These are phyloP conservation scores for Celastrina argiolus DNA, from an alignment of 2,888 invertebrate species.

Conservation along the genomic window DNA sequence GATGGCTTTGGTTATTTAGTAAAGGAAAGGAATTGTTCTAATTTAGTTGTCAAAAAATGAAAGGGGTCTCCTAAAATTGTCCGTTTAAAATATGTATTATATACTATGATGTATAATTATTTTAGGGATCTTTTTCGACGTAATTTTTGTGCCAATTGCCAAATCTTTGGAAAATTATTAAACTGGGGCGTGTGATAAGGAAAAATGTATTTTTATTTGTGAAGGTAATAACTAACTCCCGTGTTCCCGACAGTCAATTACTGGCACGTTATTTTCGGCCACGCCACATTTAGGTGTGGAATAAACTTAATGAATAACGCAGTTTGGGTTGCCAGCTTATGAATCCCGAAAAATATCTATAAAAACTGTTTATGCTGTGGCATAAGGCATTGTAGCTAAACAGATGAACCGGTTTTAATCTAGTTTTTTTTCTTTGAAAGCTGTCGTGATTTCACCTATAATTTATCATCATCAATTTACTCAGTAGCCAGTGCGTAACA, in stretches of 20 bases:
- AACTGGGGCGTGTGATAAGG: neutral
- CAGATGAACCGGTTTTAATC: no score
- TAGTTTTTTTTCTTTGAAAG: no score
- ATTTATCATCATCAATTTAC: no score
- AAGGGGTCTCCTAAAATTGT: neutral
- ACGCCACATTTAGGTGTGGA: conserved; percentile 19
- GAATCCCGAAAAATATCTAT: no score
- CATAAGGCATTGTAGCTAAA: no score
- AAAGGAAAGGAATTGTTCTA: neutral
- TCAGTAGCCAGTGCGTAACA: no score
- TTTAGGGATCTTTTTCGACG: neutral
- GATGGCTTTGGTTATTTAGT: neutral
- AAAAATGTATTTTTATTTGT: neutral
- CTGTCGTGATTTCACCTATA: no score
- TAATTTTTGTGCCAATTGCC: neutral
- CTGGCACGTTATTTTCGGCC: conserved; percentile 16
- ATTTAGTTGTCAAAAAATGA: neutral
- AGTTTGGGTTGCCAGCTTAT: conserved; percentile 1
- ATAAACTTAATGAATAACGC: conserved; percentile 8
- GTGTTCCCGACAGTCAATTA: neutral
- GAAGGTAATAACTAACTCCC: neutral
- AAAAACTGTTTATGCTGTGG: no score
- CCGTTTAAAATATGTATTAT: no score
- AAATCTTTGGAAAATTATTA: neutral
- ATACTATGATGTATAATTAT: neutral